Conservation (phyloP, 2,888 invertebrate species). For the Mantis religiosa region DNA sequence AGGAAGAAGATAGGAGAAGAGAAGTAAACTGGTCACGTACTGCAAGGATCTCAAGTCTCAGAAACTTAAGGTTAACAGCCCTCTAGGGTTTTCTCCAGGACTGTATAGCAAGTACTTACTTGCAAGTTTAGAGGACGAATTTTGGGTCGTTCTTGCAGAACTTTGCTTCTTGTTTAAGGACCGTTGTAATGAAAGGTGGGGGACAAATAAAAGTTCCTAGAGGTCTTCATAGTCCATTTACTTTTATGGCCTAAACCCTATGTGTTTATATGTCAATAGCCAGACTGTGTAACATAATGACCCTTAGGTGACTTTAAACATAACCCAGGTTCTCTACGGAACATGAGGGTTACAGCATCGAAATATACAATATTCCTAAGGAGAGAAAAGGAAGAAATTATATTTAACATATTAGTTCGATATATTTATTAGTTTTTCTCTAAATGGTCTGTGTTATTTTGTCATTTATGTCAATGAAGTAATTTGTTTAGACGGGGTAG, state of each 20-base stretch:
- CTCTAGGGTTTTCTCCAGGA: not conserved
- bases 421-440: too few relatives aligned
- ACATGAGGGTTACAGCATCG: too few relatives aligned
- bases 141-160: not conserved
- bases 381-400: too few relatives aligned
- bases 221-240: not conserved
- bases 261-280: not conserved
- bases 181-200: not conserved
- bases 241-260: not conserved
- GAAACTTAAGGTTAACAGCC: not conserved
- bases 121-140: not conserved
- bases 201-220: not conserved
- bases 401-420: too few relatives aligned
- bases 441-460: too few relatives aligned
- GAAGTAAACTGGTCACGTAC: not conserved
- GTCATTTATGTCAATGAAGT: too few relatives aligned
- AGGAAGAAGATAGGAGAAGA: not conserved
- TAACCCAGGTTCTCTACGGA: too few relatives aligned
- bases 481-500: too few relatives aligned
- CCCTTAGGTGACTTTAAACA: too few relatives aligned
- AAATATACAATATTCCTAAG: too few relatives aligned
- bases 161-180: not conserved
- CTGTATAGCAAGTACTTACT: not conserved
- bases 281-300: too few relatives aligned
- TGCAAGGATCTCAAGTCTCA: not conserved